Evolutionary conservation across 2,888 invertebrate species (phyloP).

Genomic region (Epinotia ramella): DNA sequence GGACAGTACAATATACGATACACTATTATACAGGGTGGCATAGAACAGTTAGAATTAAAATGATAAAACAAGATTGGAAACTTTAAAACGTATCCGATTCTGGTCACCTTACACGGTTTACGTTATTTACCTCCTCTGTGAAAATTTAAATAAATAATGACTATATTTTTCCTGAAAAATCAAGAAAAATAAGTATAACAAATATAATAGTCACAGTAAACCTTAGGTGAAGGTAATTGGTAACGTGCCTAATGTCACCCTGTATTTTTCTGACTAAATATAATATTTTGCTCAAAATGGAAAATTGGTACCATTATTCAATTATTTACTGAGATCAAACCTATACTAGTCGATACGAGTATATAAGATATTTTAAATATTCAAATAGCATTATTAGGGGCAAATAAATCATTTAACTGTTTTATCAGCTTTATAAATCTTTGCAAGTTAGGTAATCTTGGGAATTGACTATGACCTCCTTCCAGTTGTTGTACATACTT

Average conservation of each 20-base stretch:
- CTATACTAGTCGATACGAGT: not conserved
- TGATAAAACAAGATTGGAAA: no score
- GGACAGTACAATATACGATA: not conserved
- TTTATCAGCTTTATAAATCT: conserved; percentile 1
- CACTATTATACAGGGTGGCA: not conserved
- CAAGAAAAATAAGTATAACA: not conserved
- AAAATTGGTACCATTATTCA: not conserved
- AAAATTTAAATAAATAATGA: no score
- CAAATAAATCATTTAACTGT: not conserved
- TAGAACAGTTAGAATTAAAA: not conserved
- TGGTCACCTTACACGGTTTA: no score
- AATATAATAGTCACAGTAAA: no score
- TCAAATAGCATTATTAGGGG: not conserved
- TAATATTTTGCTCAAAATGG: conserved; percentile 6
- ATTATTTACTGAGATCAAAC: not conserved
- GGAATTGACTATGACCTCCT: not conserved
- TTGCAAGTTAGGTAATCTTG: not conserved
- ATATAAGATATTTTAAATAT: not conserved
- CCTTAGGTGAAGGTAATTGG: no score
- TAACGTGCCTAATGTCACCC: not conserved
- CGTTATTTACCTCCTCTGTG: no score
- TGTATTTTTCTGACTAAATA: not conserved
- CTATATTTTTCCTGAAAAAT: no score
- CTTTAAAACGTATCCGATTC: no score
- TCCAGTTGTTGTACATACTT: not conserved